phyloP scores from a whole-genome alignment of 2,888 invertebrate species.

The Papilio protenor region DNA sequence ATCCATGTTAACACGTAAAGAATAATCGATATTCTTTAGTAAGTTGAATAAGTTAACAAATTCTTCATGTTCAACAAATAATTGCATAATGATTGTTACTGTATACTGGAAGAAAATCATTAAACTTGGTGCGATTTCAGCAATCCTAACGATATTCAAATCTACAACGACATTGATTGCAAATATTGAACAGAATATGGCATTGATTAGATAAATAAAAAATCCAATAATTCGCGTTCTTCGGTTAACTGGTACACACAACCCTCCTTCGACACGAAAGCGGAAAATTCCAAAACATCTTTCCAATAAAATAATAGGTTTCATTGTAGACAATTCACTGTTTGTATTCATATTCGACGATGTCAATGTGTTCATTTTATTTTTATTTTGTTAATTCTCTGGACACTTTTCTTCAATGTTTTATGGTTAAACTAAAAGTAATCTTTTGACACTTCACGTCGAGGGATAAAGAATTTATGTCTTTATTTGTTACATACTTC shows the following conservation, averaged over 20 bases:
- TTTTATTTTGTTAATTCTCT: not conserved
- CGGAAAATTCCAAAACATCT: not conserved
- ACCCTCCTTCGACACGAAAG: not conserved
- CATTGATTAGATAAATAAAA: not conserved
- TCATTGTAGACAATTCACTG: not conserved
- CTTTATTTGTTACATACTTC: not conserved
- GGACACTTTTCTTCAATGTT: not conserved
- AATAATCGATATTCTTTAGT: constrained; percentile 16
- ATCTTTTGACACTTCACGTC: not conserved
- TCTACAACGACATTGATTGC: not conserved
- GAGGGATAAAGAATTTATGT: not conserved
- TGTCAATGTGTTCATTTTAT: not conserved
- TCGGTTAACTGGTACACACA: not conserved
- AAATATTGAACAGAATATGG: not conserved
- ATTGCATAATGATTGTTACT: constrained; percentile 8
- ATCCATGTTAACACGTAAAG: not conserved
- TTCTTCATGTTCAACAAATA: not conserved
- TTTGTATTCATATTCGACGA: not conserved
- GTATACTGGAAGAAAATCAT: constrained; percentile 30
- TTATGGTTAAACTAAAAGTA: not conserved
- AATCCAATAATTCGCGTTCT: not conserved
- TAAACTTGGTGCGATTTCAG: constrained; percentile 3
- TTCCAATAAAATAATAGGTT: not conserved
- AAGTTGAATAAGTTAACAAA: constrained; percentile 6
- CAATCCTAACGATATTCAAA: not conserved